A percentile compares a stretch with the other conserved stretches of the same genome.
These are phyloP conservation scores for Coenonympha glycerion DNA, from an alignment of 2,888 invertebrate genomes.

Conservation along the genomic window DNA sequence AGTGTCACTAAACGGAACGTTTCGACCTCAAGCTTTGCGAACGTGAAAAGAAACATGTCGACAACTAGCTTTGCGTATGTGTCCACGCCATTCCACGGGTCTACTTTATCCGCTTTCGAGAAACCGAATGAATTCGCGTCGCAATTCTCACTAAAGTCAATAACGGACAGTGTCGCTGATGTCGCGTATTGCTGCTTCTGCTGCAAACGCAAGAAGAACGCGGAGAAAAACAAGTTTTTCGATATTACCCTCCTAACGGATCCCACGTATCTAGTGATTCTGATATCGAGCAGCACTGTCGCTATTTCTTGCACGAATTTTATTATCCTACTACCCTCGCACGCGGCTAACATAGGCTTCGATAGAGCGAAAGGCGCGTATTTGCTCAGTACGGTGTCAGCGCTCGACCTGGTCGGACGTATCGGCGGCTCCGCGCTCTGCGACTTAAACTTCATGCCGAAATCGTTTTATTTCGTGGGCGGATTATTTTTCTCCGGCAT, in stretches of 20 bases:
- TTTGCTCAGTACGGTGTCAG: slow-evolving; percentile 86
- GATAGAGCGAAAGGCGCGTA: slow-evolving; percentile 82
- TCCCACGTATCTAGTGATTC: slow-evolving; percentile 86
- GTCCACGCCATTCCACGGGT: slow-evolving; percentile 89
- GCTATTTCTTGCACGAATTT: slow-evolving; percentile 92
- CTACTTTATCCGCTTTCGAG: slow-evolving; percentile 84
- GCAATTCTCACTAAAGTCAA: slow-evolving; percentile 83
- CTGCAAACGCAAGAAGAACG: slow-evolving; percentile 53
- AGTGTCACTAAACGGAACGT: slow-evolving; percentile 78
- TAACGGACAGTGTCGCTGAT: slow-evolving; percentile 75
- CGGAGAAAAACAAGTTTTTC: slow-evolving; percentile 79
- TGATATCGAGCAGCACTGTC: slow-evolving; percentile 89
- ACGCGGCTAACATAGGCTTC: slow-evolving; percentile 82
- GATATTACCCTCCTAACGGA: slow-evolving; percentile 83
- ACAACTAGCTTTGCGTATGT: slow-evolving; percentile 89
- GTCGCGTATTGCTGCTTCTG: slow-evolving; percentile 64
- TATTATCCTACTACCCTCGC: slow-evolving; percentile 86
- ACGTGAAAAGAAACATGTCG: slow-evolving; percentile 83
- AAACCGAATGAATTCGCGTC: slow-evolving; percentile 86
- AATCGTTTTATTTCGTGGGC: slow-evolving; percentile 87
- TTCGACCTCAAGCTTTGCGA: slow-evolving; percentile 88
- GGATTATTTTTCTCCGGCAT: slow-evolving; percentile 86
- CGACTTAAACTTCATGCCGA: slow-evolving; percentile 85
- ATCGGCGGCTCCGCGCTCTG: slow-evolving; percentile 90
- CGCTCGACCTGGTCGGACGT: slow-evolving; percentile 87